These are phyloP conservation scores for Nomada ferruginata DNA, from an alignment of 2,888 invertebrate species.

Conservation along the genomic window DNA sequence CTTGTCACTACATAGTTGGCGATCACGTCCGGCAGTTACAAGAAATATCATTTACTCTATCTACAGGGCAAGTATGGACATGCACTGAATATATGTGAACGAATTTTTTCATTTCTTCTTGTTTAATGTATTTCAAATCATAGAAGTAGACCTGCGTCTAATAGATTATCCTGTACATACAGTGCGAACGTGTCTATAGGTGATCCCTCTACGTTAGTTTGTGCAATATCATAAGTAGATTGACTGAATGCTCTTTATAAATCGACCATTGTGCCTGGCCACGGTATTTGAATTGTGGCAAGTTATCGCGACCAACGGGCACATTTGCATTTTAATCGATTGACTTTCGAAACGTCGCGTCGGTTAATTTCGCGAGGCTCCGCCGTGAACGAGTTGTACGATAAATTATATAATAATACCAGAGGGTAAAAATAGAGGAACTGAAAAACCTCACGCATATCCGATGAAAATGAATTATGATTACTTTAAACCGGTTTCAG, in stretches of 20 bases:
- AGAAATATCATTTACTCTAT: too few species aligned
- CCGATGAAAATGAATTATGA: not conserved
- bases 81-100: too few species aligned
- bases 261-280: not conserved
- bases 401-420: not conserved
- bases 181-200: not conserved
- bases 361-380: not conserved
- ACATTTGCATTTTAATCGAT: not conserved
- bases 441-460: not conserved
- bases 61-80: too few species aligned
- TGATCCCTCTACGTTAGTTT: not conserved
- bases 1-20: not conserved
- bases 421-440: not conserved
- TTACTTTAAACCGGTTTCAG: constrained; percentile 45
- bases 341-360: not conserved
- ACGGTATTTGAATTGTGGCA: not conserved
- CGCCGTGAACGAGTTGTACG: not conserved
- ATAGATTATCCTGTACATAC: not conserved
- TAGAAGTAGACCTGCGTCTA: not conserved
- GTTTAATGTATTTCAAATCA: not conserved
- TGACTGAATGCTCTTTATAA: not conserved
- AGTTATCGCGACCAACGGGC: not conserved
- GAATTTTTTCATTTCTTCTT: too few species aligned
- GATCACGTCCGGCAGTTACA: too few species aligned
- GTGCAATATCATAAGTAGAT: constrained; percentile 16